Percentiles rank a stretch among this genome's conserved stretches.
Evolutionary conservation across 2,888 invertebrate genomes (phyloP).

Genomic region (Thymelicus lineola): DNA sequence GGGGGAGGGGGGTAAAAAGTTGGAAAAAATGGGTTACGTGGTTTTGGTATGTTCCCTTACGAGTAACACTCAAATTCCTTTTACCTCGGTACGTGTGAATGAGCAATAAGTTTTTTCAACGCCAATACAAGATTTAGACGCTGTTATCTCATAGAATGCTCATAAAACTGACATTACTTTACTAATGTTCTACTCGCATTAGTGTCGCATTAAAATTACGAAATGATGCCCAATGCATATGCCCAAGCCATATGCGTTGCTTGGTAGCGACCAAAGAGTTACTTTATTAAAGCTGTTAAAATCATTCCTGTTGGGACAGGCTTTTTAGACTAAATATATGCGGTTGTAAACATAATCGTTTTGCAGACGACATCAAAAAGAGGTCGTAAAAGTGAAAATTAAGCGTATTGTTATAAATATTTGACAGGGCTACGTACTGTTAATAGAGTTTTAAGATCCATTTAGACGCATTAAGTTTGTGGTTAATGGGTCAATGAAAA

Average conservation of each 20-base stretch:
- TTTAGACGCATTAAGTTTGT: constrained; percentile 18
- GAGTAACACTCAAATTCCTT: background rate
- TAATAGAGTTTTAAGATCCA: background rate
- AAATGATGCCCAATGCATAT: constrained; percentile 65
- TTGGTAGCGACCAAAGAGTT: constrained; percentile 15
- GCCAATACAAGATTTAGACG: constrained; percentile 56
- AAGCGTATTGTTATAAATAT: constrained; percentile 22
- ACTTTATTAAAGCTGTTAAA: constrained; percentile 22
- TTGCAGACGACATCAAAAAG: constrained; percentile 32
- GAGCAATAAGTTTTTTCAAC: constrained; percentile 49
- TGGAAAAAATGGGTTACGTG: no score
- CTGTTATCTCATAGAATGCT: constrained; percentile 64
- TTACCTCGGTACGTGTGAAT: constrained; percentile 20
- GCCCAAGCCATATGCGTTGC: constrained; percentile 49
- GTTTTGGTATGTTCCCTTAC: no score
- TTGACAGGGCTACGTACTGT: constrained; percentile 2
- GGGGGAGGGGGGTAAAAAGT: no score
- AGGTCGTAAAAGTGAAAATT: constrained; percentile 23
- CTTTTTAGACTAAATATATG: constrained; percentile 34
- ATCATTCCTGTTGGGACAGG: constrained; percentile 12
- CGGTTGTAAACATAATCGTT: constrained; percentile 28
- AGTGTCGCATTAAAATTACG: constrained; percentile 76
- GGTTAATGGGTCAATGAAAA: constrained; percentile 1
- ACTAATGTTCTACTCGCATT: constrained; percentile 76
- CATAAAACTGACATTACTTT: constrained; percentile 76